A percentile compares a stretch with the other conserved stretches of the same genome.
Evolutionary conservation across 2,888 invertebrate species (phyloP).

Genomic region (Napeogenes sylphis): DNA sequence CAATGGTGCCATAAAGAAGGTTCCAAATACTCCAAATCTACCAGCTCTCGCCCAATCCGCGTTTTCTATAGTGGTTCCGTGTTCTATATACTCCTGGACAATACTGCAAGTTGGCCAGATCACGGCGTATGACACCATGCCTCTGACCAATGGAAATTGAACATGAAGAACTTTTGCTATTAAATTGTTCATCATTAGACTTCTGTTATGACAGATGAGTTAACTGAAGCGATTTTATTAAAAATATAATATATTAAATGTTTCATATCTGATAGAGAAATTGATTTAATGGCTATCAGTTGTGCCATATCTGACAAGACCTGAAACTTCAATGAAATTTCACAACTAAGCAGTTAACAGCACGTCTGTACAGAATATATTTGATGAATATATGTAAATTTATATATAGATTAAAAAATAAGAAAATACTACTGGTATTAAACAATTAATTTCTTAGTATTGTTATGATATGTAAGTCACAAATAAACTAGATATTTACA

Average conservation of each 20-base stretch:
- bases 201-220: neutral
- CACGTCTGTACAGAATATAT: no score
- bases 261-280: neutral
- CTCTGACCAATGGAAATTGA: constrained; percentile 69
- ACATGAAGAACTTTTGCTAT: constrained; percentile 67
- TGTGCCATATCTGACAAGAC: no score
- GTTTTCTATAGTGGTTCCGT: constrained; percentile 44
- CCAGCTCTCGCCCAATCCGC: constrained; percentile 79
- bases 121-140: constrained; percentile 84
- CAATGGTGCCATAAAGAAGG: constrained; percentile 86
- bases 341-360: no score
- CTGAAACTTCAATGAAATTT: no score
- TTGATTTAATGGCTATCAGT: no score
- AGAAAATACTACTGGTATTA: no score
- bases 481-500: neutral
- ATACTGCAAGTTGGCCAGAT: constrained; percentile 85
- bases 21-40: constrained; percentile 85
- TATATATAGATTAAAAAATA: no score
- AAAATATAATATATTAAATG: neutral
- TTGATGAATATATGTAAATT: no score
- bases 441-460: no score
- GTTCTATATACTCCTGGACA: constrained; percentile 77
- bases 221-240: neutral
- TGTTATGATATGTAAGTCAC: neutral
- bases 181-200: constrained; percentile 23